Percentiles rank a stretch among this genome's conserved stretches.
Evolutionary conservation across 2,113 vertebrate species (phyloP).

Genomic region (Reinhardtius hippoglossoides): DNA sequence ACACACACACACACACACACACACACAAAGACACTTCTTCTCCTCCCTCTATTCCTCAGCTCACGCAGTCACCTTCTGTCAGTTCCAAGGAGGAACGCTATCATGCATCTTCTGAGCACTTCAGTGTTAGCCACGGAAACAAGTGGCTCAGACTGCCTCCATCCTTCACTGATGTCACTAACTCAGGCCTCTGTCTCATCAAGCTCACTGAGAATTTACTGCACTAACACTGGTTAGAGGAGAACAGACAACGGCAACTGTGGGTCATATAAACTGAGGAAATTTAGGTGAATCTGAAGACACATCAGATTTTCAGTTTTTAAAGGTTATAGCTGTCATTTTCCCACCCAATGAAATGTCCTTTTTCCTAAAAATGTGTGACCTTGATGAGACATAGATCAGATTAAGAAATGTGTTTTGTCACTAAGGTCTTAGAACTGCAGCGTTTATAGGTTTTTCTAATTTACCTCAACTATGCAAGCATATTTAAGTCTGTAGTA

Average conservation of each 20-base stretch:
- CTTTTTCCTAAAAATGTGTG: neutral
- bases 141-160: constrained; percentile 15
- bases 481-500: too few relatives aligned
- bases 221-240: neutral
- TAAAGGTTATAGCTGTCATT: neutral
- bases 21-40: neutral
- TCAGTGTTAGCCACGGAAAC: neutral
- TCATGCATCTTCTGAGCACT: constrained; percentile 3
- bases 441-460: neutral
- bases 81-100: constrained; percentile 23
- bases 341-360: neutral
- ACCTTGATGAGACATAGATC: neutral
- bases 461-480: too few relatives aligned
- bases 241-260: neutral
- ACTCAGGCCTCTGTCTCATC: constrained; percentile 4
- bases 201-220: neutral
- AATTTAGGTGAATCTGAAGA: neutral
- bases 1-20: neutral
- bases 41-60: constrained; percentile 20
- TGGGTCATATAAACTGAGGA: neutral
- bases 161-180: constrained; percentile 31
- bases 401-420: neutral
- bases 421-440: neutral
- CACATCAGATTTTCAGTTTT: neutral
- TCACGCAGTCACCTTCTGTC: constrained; percentile 29